Evolutionary conservation across 2,888 invertebrate species (phyloP), one percentile per base, ranked within the genome.

Genomic region (Calliphora vomitoria): DNA sequence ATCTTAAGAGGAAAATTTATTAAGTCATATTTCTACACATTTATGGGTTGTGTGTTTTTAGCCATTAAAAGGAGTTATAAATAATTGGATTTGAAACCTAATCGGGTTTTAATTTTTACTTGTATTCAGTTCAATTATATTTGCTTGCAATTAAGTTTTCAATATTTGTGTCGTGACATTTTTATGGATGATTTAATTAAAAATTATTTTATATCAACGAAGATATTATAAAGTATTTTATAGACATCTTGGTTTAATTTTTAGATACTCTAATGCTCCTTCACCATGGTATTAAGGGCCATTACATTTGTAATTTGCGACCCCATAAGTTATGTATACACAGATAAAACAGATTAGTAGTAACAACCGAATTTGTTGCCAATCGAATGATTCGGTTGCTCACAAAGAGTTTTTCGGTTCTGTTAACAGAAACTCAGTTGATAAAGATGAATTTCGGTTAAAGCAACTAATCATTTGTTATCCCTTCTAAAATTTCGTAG

Each of bases 1-100:
- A 75, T 75, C 75, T 74, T 75, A 75, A 75, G 35, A 50, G 20
- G 50, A 71, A 38, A 71, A 80, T 62, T 47, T 71, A 60, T 71
- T 47, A 41, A 38, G 20, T 60, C 20, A 4, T 35, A 53, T 41
- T 78, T 55, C 44, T 35, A 8, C 31, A 47, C 35, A 31, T 15
- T 60, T 31, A 35, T 35, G 25, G 31, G 10, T 20, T 8, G 64
- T 20, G 1, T 31, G 31, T 55, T 41, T 62, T 53, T 35, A 38
- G 64, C 64, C 50, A 66, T 76, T 53, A 41, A 76, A 66, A 76
- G 8, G 20, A 20, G 20, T n/a, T 41, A 66, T 66, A 66, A 76
- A 76, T 76, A 55, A 66, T 53, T 11, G 50, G 15, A 50, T 64
- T 62, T 31, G 31, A 35, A 53, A 71, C 11, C 11, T 15, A 47